Conservation (phyloP, 1,140 invertebrate species). For the Thaumetopoea pityocampa region DNA sequence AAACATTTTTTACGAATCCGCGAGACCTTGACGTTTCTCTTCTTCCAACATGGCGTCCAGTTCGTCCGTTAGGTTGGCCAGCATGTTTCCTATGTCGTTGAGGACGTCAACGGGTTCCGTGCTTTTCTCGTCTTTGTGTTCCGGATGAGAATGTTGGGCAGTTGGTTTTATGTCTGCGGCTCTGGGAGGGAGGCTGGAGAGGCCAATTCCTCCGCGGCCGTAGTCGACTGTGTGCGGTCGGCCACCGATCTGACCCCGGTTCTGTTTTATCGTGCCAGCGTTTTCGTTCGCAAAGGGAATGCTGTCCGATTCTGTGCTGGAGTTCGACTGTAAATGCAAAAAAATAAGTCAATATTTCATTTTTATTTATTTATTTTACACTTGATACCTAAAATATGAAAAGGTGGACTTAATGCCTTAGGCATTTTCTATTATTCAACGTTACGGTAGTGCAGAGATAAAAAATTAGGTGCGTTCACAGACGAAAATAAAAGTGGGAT, state of each 20-base stretch:
- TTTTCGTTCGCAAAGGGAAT: constrained; percentile 99
- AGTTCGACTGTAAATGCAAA: constrained; percentile 86
- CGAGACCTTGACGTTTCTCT: constrained; percentile 88
- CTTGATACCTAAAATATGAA: no score
- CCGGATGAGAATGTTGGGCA: constrained; percentile 43
- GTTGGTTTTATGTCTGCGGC: constrained; percentile 58
- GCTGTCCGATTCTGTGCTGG: constrained; percentile 96
- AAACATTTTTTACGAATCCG: constrained; percentile 72
- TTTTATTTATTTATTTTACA: no score
- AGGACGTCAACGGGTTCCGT: constrained; percentile 91
- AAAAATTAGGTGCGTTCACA: no score
- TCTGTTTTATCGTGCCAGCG: constrained; percentile 95
- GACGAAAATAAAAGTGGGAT: no score
- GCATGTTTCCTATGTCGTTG: constrained; percentile 97
- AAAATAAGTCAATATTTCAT: constrained; percentile 4
- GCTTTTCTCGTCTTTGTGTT: constrained; percentile 59
- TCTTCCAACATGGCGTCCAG: constrained; percentile 96
- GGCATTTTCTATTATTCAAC: no score
- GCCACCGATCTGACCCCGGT: constrained; percentile 63
- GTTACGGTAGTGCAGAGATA: no score
- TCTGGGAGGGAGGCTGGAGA: constrained; percentile 52
- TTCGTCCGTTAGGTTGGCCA: constrained; percentile 95
- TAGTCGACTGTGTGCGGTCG: constrained; percentile 71
- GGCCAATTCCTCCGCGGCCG: constrained; percentile 46
- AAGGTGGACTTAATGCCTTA: no score